Percentiles rank a stretch among this genome's conserved stretches.
Evolutionary conservation across 92 coral and sea anemone species (phyloP).

Genomic region (Paragorgia papillata): DNA sequence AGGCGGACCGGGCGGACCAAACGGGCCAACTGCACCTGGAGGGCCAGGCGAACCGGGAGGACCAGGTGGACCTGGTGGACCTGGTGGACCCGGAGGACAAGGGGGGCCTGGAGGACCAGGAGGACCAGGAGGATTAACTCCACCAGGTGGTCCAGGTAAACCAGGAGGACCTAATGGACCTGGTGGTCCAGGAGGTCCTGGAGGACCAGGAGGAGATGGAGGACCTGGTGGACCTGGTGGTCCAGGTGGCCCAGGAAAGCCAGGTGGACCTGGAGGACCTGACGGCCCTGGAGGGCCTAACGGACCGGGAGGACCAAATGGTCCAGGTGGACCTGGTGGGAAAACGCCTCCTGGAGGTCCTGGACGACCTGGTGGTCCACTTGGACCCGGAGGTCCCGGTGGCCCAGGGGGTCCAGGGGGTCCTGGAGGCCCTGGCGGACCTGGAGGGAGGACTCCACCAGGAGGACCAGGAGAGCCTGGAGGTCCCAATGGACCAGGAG

Average conservation of each 20-base stretch:
- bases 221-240: conserved; percentile 59
- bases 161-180: conserved; percentile 41
- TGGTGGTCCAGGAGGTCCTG: conserved; percentile 61
- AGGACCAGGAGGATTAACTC: no score
- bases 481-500: conserved; percentile 52
- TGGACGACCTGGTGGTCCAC: conserved; percentile 29
- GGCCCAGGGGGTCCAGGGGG: conserved; percentile 63
- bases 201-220: conserved; percentile 49
- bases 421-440: conserved; percentile 28
- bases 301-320: conserved; percentile 37
- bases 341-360: conserved; percentile 49
- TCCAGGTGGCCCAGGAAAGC: conserved; percentile 1
- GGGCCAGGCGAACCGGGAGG: conserved; percentile 39
- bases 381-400: conserved; percentile 47
- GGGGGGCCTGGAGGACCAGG: conserved; percentile 33
- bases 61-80: conserved; percentile 57
- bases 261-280: conserved; percentile 61
- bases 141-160: conserved; percentile 40
- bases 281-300: conserved; percentile 40
- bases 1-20: no score
- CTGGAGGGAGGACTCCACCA: conserved; percentile 30
- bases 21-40: no score
- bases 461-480: conserved; percentile 40
- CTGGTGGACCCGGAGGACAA: no score
- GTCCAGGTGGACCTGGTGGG: conserved; percentile 52